Percentiles rank a stretch among this genome's conserved stretches.
These are phyloP conservation scores for Phallusia fumigata DNA, from an alignment of 23 tunicate genomes.

Conservation along the genomic window DNA sequence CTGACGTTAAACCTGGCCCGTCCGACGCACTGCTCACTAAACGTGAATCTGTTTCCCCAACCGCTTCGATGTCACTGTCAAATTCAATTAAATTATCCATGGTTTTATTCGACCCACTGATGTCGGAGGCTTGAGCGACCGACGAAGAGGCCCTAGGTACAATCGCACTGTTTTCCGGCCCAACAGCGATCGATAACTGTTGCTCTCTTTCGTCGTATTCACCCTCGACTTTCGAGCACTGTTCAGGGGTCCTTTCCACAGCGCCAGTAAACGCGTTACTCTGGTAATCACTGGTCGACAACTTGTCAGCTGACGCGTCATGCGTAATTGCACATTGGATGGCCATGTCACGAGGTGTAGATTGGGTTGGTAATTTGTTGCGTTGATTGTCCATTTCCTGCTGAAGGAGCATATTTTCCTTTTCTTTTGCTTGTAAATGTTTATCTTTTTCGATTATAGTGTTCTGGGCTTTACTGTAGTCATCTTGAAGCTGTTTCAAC, in stretches of 20 bases:
- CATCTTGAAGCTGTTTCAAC: neutral
- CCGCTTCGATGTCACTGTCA: constrained; percentile 18
- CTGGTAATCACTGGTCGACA: neutral
- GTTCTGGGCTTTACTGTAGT: neutral
- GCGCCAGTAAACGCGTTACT: constrained; percentile 44
- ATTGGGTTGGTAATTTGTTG: neutral
- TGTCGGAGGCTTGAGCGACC: neutral
- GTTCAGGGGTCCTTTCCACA: constrained; percentile 30
- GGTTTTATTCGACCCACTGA: neutral
- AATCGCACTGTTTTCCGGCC: neutral
- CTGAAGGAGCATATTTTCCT: neutral
- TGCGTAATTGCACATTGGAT: neutral
- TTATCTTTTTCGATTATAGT: neutral
- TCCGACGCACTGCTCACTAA: neutral
- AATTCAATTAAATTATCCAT: constrained; percentile 29
- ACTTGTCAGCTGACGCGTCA: neutral
- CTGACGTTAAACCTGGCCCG: constrained; percentile 11
- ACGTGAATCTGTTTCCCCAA: neutral
- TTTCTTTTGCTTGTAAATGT: neutral
- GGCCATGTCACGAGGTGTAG: neutral
- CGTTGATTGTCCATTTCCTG: neutral
- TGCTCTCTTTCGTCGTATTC: constrained; percentile 15
- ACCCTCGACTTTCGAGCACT: constrained; percentile 40
- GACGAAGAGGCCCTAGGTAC: neutral
- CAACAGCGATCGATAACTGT: constrained; percentile 18